A percentile compares a stretch with the other conserved stretches of the same genome.
Conservation (phyloP, 2,888 invertebrate species). For the Epinotia bilunana region DNA sequence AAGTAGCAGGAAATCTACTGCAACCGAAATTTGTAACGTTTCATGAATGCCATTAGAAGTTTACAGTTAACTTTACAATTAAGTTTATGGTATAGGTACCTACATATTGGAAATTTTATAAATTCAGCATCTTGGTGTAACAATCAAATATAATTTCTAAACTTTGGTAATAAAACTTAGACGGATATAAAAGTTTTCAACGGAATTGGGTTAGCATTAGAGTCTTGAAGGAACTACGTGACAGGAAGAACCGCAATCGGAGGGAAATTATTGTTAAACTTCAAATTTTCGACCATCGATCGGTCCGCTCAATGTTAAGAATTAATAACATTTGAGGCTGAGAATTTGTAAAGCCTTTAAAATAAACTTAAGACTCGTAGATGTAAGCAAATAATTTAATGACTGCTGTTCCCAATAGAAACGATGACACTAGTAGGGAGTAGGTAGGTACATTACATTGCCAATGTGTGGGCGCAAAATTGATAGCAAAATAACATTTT, state of each 20-base stretch:
- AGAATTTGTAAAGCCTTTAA: conserved; percentile 20
- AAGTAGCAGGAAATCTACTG: not conserved
- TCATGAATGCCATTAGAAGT: not conserved
- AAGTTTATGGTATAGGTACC: not conserved
- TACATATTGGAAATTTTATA: not conserved
- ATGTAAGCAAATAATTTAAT: not conserved
- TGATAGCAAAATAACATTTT: not conserved
- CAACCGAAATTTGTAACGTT: not conserved
- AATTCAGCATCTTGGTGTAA: conserved; percentile 15
- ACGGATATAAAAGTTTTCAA: conserved; percentile 39
- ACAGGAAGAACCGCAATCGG: conserved; percentile 37
- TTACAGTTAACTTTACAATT: not conserved
- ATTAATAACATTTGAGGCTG: not conserved
- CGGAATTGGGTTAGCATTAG: conserved; percentile 38
- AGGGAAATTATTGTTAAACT: conserved; percentile 35
- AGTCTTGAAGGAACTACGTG: conserved; percentile 38
- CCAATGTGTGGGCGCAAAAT: not conserved
- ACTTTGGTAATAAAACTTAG: conserved; percentile 40
- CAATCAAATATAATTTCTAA: conserved; percentile 24
- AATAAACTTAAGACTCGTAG: not conserved
- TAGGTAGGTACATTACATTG: not conserved
- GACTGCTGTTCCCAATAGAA: not conserved
- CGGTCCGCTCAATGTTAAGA: conserved; percentile 11
- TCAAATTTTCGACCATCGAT: conserved; percentile 28
- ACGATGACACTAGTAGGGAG: no score